Evolutionary conservation across 1,140 invertebrate species (phyloP), one percentile per base, ranked within the genome.

Genomic region (Aplysia californica): DNA sequence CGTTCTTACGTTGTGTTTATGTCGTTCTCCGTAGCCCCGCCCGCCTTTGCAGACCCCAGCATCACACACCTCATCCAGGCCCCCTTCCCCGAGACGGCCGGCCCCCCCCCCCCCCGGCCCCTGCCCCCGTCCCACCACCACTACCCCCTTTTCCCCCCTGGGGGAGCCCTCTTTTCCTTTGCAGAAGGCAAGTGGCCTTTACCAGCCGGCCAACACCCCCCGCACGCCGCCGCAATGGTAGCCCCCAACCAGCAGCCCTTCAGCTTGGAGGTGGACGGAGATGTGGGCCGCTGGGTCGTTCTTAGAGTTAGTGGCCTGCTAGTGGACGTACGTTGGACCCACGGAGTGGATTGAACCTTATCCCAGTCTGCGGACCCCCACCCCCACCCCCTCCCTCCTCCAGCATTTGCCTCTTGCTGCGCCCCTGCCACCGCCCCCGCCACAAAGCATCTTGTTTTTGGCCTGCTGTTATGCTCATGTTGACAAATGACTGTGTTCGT

Each of bases 301-400:
- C 72, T 75, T 81, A 80, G 80, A 83, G 82, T 80, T 83, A 83
- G 82, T 39, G 44, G 68, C 68, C 55, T 71, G 50, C 50, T 56
- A 71, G 68, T 71, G 33, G 21, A 33, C 31, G 55, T 26, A 26
- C 6, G 68, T 71, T 38, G 26, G 41, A n/a, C n/a, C n/a, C n/a
- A n/a, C n/a, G n/a, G n/a, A n/a, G n/a, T n/a, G n/a, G n/a, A n/a
- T n/a, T n/a, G n/a, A n/a, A n/a, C n/a, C n/a, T 61, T 61, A 50
- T 50, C 10, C 44, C 10, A 10, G 10, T 50, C n/a, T 10, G 44
- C 44, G 10, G n/a, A 50, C 44, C 10, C 10, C 10, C 10, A 35
- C 66, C 58, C 65, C 33, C 29, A 44, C 66, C 65, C 72, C 65
- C 33, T 59, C 39, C 58, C 58, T 23, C 26, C 31, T 56, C 2